Evolutionary conservation across 2,888 invertebrate species (phyloP).

Genomic region (Acronicta leporina): DNA sequence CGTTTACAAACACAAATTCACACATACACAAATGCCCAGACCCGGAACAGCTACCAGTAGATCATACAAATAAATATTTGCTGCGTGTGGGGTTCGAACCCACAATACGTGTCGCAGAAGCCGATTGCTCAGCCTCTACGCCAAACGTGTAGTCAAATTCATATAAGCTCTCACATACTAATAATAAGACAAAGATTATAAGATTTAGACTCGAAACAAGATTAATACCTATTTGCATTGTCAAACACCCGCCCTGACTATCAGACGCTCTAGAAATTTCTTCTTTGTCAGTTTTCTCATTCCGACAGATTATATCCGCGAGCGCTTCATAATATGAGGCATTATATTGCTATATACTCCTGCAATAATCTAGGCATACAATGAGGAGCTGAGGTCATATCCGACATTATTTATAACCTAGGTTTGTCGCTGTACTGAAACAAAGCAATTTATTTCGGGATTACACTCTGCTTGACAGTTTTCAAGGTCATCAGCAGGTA

Average conservation of each 20-base stretch:
- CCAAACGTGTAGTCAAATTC: too few relatives aligned
- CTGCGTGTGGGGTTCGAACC: too few relatives aligned
- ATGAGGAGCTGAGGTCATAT: conserved; percentile 54
- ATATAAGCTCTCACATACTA: too few relatives aligned
- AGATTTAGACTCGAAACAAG: conserved; percentile 30
- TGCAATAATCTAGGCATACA: conserved; percentile 55
- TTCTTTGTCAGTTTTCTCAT: conserved; percentile 54
- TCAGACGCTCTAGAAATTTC: conserved; percentile 28
- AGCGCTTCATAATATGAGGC: conserved; percentile 48
- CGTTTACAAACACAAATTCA: too few relatives aligned
- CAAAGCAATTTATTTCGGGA: conserved; percentile 42
- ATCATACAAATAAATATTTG: too few relatives aligned
- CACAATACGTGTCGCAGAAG: too few relatives aligned
- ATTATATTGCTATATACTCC: conserved; percentile 51
- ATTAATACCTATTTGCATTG: conserved; percentile 48
- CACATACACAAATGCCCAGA: too few relatives aligned
- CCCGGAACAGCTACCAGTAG: too few relatives aligned
- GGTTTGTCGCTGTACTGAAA: conserved; percentile 38
- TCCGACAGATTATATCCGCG: conserved; percentile 45
- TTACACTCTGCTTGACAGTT: conserved; percentile 40
- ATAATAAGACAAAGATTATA: conserved; percentile 21
- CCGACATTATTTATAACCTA: conserved; percentile 62
- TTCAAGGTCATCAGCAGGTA: conserved; percentile 18
- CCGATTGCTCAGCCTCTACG: too few relatives aligned
- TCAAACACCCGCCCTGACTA: conserved; percentile 32